Base-by-base conservation (phyloP, 2,888 invertebrate genomes). In the Crioceris asparagi region DNA sequence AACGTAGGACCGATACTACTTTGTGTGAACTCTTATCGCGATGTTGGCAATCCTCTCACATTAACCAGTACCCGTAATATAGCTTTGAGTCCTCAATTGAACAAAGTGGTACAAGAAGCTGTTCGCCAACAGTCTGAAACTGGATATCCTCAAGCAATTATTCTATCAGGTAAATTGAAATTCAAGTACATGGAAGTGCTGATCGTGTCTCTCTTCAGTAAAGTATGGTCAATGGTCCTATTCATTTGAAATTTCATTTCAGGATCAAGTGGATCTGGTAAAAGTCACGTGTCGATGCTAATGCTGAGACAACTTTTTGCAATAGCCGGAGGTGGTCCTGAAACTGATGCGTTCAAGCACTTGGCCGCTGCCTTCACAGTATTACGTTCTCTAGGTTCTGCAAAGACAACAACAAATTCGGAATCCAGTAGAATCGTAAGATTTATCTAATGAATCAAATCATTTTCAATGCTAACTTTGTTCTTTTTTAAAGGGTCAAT, bases 321-420 rank as follows among this genome's bases (percentile, higher is more conserved):
- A 60, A 83, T 88, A 48, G 92, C 91, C 39, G 93, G 92, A 43
- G 93, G 92, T 52, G 92, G 92, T 32, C 83, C 87, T 3, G 91
- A 92, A 71, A 92, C 93, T 15, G 93, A 93, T 67, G 90, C 92
- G 30, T 94, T 91, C 68, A 93, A 93, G 67, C 92, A 93, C 67
- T 75, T 93, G 49, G 88, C 90, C 10, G 93, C 94, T 36, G 91
- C 93, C 33, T 88, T 94, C 68, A 93, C 93, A 43, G 93, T 93
- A 44, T 74, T 94, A 51, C 75, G 91, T 48, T 87, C 91, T 15
- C 74, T 94, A 41, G 91, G 91, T 47, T 84, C 87, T 25, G 92
- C 93, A 29, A 86, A 88, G 66, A 93, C 92, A 33, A 77, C 79
- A 34, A 81, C 82, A 49, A 93, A 93, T 67, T 82, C 86, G 15